Conservation (phyloP, 2,113 vertebrate genomes). For the Odocoileus hemionus region DNA sequence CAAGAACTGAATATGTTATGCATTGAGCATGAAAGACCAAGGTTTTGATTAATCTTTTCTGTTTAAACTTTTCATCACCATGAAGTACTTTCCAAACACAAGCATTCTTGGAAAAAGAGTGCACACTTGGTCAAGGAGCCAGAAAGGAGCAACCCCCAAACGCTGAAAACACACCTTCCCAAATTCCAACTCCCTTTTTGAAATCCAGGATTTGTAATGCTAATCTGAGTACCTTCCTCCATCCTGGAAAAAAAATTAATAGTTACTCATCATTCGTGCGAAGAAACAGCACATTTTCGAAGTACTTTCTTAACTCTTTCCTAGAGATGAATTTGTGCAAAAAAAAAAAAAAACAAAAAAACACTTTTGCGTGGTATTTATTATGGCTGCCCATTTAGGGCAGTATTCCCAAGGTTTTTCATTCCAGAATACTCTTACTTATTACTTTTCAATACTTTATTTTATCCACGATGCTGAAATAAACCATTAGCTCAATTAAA, state of each 20-base stretch:
- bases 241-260: slow-evolving; percentile 33
- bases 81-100: slow-evolving; percentile 63
- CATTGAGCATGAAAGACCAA: slow-evolving; percentile 41
- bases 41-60: slow-evolving; percentile 66
- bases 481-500: not conserved
- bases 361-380: not conserved
- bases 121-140: slow-evolving; percentile 41
- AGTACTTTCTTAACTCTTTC: slow-evolving; percentile 55
- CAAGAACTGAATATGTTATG: slow-evolving; percentile 54
- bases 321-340: not conserved
- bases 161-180: slow-evolving; percentile 42
- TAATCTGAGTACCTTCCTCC: slow-evolving; percentile 41
- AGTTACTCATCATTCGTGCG: slow-evolving; percentile 55
- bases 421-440: slow-evolving; percentile 38
- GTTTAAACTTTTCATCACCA: slow-evolving; percentile 62
- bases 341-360: not conserved
- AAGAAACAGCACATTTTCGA: slow-evolving; percentile 63
- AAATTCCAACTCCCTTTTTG: slow-evolving; percentile 29
- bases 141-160: slow-evolving; percentile 42
- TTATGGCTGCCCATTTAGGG: not conserved
- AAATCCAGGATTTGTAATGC: slow-evolving; percentile 48
- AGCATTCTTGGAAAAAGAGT: slow-evolving; percentile 58
- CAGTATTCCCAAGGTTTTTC: slow-evolving; percentile 39
- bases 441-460: not conserved
- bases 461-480: not conserved